Base-by-base conservation (phyloP, 2,113 vertebrate species). In the Aptenodytes patagonicus region DNA sequence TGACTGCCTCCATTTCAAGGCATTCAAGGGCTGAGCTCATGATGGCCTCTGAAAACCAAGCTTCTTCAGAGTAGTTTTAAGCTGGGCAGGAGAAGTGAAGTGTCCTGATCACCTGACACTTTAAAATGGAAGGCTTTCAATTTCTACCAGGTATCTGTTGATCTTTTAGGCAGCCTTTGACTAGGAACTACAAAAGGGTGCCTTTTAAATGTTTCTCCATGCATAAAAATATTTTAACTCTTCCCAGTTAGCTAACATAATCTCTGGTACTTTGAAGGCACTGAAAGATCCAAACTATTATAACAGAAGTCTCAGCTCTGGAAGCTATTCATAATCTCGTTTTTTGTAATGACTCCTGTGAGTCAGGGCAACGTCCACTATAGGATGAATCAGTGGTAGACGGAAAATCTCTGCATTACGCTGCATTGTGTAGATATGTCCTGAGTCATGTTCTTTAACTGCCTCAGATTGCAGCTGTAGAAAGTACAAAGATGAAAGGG, bases 391-490 rank as follows among this genome's bases (percentile, higher is more conserved):
- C 64, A 66, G 60, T 11, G 12, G 42, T 46, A 87, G 42, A 24
- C 16, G 54, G 73, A 51, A 83, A 93, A 93, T 91, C 78, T 95
- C 65, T 87, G 66, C 29, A 46, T 38, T 72, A n/a, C 40, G 47
- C 34, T 77, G 29, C 55, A 20, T 54, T 66, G 25, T 70, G 15
- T 34, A 83, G 42, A 70, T 25, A 12, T 20, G 12, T 87, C 36
- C 47, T 86, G 71, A 94, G 55, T 91, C 62, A 90, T 26, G 10
- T 34, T 70, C 25, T 91, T 80, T 90, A 69, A 79, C 65, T 89
- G 66, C 71, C 62, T 88, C 24, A 73, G 31, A 86, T 36, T 83
- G 51, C 55, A 86, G 20, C 21, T 83, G 17, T 31, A 91, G 17
- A 81, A 91, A 85, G 78, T 80, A 72, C 42, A 78, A 71, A 89